Conservation (phyloP, 2,888 invertebrate species). For the Xestia sexstrigata region DNA sequence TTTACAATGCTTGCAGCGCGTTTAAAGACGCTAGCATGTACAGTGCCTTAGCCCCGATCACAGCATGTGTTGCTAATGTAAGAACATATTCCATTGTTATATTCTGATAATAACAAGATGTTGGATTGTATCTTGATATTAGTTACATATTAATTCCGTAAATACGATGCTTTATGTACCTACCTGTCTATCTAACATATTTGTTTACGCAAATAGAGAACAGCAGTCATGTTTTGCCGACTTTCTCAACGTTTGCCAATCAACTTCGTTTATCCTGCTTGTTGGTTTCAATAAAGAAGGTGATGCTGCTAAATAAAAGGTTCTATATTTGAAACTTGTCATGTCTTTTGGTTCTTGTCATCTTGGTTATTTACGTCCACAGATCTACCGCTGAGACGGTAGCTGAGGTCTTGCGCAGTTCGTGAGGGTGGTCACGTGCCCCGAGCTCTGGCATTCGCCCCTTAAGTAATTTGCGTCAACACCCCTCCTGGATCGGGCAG, state of each 20-base stretch:
- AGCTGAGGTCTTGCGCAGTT: too few species aligned
- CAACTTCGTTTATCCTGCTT: too few species aligned
- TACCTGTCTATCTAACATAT: not conserved
- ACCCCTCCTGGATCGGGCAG: not conserved
- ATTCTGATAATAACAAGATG: conserved; percentile 34
- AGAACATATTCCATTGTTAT: conserved; percentile 44
- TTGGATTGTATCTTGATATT: conserved; percentile 29
- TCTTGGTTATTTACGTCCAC: too few species aligned
- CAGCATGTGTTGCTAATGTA: conserved; percentile 42
- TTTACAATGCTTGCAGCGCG: not conserved
- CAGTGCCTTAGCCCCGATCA: conserved; percentile 4
- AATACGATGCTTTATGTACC: not conserved
- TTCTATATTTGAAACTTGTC: not conserved
- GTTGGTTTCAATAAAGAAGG: not conserved
- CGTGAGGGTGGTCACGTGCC: too few species aligned
- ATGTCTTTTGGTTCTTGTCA: not conserved
- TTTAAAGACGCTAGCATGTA: not conserved
- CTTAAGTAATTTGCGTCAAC: not conserved
- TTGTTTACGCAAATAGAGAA: not conserved
- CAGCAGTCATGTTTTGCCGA: not conserved
- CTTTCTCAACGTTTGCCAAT: not conserved
- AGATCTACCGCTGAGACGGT: not conserved
- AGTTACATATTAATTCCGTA: conserved; percentile 15
- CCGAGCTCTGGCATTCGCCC: not conserved
- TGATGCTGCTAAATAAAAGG: not conserved